Evolutionary conservation across 2,797 vertebrate genomes (phyloP), one percentile per base, ranked within the genome.

Genomic region (Chloroceryle amazona): DNA sequence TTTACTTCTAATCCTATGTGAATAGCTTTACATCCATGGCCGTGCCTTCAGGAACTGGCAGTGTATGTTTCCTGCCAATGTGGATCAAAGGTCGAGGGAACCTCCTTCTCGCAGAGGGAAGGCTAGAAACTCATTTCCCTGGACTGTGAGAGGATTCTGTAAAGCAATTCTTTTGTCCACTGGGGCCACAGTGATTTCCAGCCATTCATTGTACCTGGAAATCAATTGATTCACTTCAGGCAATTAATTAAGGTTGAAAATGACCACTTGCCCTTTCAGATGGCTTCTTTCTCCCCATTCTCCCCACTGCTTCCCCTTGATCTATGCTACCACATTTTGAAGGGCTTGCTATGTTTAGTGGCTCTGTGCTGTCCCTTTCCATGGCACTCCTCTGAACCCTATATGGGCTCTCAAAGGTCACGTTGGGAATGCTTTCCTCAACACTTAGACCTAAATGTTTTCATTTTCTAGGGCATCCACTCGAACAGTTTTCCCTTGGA

Each of bases 401-500:
- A 0, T 20, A 15, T 23, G 33, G 47, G 63, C 42, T 51, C 26
- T 44, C 66, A 82, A 80, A 91, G 81, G 85, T 93, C 74, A n/a
- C 4, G 3, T 17, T 68, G 65, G 63, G 37, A 91, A 90, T 61
- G 52, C 73, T 93, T 90, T 92, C 31, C 74, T 68, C 42, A 65
- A 76, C 67, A 57, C 29, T 82, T 70, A 65, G 29, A 80, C 60
- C n/a, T 89, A 93, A 95, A 74, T 82, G 65, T 70, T 96, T 94
- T 92, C 71, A 74, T 96, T 97, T 96, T 89, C 74, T 81, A 82
- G 83, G 90, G 74, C 94, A 94, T 90, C 41, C 91, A 89, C 90
- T 67, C 90, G 92, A 96, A 96, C 63, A 90, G 80, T 81, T 95
- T 96, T 92, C 80, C 81, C 88, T 93, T 89, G 71, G 82, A 95